Evolutionary conservation across 2,888 invertebrate genomes (phyloP), one percentile per base, ranked within the genome.

Genomic region (Drosophila quinaria): DNA sequence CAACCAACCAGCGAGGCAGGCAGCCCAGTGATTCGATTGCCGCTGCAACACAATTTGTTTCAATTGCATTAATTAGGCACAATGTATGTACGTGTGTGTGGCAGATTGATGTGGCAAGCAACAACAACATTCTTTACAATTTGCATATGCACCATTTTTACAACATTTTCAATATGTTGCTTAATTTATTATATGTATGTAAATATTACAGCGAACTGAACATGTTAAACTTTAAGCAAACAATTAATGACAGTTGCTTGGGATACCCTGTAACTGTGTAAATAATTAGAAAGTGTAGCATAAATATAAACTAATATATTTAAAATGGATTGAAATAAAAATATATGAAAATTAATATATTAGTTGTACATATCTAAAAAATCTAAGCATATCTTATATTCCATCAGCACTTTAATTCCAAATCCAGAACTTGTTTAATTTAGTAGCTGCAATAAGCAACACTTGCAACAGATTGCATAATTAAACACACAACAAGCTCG

Each of bases 61-160:
- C 71, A 88, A 88, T 88, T 88, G 84, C 74, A 88, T 83, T 88
- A 88, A 88, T 88, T 84, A 86, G 83, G 59, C 33, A 59, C 68
- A 62, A 66, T 76, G 15, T 54, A 17, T 29, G 29, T 10, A 9
- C n/a, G n/a, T 46, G 31, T 39, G 52, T 47, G 47, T 49, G 59
- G 31, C 37, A 59, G 8, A n/a, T 46, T 25, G 37, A 31, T 11
- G 49, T 41, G 35, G 31, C 31, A 39, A 4, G 33, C 47, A 41
- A 13, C 25, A 41, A 49, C 29, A 29, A 29, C 2, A 29, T 2
- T 8, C 33, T 15, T 22, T 33, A 22, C 55, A 52, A 56, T 47
- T 63, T 47, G 31, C 33, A 60, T 60, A 50, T 50, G 49, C n/a
- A 8, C 39, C 11, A 11, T 29, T 50, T 31, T 41, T 4, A 44